These are phyloP conservation scores for Drosophila sucinea DNA, from an alignment of 1,140 invertebrate genomes.

Conservation along the genomic window DNA sequence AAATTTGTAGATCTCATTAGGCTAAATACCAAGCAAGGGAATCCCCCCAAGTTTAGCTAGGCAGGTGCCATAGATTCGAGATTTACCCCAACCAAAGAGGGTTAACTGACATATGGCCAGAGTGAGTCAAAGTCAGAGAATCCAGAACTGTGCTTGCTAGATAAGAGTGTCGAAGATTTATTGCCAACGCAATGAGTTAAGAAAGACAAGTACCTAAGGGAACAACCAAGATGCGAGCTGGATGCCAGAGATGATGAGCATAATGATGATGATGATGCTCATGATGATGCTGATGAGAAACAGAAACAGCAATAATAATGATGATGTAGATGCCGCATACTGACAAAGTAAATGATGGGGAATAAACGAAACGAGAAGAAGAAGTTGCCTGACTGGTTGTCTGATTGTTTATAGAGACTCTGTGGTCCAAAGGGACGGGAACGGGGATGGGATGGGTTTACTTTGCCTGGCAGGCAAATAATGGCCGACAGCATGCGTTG, in stretches of 20 bases:
- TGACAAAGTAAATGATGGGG: conserved; percentile 81
- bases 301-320: conserved; percentile 64
- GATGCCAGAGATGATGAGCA: conserved; percentile 3
- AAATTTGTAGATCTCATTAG: conserved; percentile 51
- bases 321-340: conserved; percentile 80
- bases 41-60: conserved; percentile 42
- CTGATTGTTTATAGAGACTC: conserved; percentile 50
- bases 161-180: conserved; percentile 81
- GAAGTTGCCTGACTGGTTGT: conserved; percentile 50
- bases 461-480: conserved; percentile 67
- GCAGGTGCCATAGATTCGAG: conserved; percentile 72
- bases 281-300: conserved; percentile 58
- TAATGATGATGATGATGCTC: conserved; percentile 40
- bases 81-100: conserved; percentile 35
- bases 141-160: conserved; percentile 65
- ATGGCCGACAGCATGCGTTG: conserved; percentile 72
- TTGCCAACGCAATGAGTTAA: conserved; percentile 83
- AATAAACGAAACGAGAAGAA: conserved; percentile 54
- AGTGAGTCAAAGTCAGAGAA: conserved; percentile 33
- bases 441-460: conserved; percentile 1
- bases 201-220: conserved; percentile 81
- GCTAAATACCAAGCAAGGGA: conserved; percentile 28
- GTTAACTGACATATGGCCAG: conserved; percentile 32
- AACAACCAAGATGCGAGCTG: conserved; percentile 39
- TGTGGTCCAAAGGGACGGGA: background rate